Conservation (phyloP, 2,888 invertebrate species). For the Prenolepis imparis region DNA sequence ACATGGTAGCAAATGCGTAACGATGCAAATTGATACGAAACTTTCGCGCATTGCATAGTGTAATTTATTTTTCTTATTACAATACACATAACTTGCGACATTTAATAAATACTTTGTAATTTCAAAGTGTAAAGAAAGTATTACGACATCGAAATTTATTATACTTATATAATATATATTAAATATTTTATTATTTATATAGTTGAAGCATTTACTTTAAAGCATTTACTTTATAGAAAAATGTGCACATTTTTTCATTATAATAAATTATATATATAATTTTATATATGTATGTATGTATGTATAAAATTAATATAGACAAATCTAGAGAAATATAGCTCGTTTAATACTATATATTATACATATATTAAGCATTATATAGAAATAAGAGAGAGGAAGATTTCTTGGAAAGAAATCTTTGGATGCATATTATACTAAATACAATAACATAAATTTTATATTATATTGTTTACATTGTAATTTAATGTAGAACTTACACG, state of each 20-base stretch:
- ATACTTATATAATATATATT: background rate
- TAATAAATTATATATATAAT: no score
- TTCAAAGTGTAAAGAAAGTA: background rate
- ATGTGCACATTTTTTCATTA: background rate
- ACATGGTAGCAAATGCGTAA: background rate
- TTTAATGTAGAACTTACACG: conserved; percentile 77
- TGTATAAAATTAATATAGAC: no score
- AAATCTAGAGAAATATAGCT: no score
- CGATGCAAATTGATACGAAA: background rate
- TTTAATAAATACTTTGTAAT: background rate
- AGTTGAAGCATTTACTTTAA: background rate
- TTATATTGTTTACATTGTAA: background rate
- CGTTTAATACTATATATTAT: no score
- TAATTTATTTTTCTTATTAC: background rate
- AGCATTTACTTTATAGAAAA: background rate
- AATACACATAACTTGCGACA: background rate
- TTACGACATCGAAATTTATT: background rate
- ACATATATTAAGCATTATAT: no score
- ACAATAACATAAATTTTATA: no score
- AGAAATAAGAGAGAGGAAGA: no score
- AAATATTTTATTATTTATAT: background rate
- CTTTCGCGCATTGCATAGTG: background rate
- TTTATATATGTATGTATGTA: no score
- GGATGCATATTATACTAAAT: no score
- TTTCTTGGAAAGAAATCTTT: background rate